Conservation (phyloP, 92 coral and sea anemone genomes). For the Micromussa lordhowensis region DNA sequence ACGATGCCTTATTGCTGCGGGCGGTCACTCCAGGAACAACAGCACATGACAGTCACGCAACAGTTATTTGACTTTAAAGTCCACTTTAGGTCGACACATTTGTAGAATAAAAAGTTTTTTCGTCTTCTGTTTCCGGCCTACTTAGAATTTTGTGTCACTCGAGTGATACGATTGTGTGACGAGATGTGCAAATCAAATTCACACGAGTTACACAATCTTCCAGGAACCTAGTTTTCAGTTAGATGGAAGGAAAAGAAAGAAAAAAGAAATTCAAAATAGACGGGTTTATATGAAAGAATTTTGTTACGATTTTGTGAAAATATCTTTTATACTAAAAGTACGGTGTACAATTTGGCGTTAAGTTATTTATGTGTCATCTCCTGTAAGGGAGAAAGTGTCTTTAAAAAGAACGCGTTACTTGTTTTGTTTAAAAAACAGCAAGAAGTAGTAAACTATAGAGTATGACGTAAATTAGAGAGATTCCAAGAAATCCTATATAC, state of each 20-base stretch:
- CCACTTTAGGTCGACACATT: neutral
- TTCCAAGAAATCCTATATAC: neutral
- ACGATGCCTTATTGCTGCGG: constrained; percentile 70
- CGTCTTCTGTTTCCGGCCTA: neutral
- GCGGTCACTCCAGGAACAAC: constrained; percentile 47
- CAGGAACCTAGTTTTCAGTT: neutral
- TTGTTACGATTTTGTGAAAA: neutral
- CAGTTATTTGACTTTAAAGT: neutral
- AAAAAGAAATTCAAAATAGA: neutral
- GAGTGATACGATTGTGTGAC: neutral
- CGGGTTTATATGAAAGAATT: constrained; percentile 9
- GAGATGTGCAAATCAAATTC: neutral
- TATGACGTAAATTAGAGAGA: neutral
- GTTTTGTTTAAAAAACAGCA: constrained; percentile 40
- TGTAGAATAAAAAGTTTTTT: neutral
- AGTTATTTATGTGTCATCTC: constrained; percentile 17
- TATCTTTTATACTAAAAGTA: constrained; percentile 52
- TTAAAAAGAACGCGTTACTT: neutral
- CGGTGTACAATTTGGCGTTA: constrained; percentile 33
- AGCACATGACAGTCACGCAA: constrained; percentile 5
- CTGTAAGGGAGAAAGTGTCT: constrained; percentile 20
- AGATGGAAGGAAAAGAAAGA: neutral
- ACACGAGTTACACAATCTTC: neutral
- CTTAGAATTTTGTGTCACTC: neutral
- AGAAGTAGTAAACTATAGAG: neutral